Percentiles rank a stretch among this genome's conserved stretches.
Conservation (phyloP, 1,140 invertebrate genomes). For the Penaeus japonicus region DNA sequence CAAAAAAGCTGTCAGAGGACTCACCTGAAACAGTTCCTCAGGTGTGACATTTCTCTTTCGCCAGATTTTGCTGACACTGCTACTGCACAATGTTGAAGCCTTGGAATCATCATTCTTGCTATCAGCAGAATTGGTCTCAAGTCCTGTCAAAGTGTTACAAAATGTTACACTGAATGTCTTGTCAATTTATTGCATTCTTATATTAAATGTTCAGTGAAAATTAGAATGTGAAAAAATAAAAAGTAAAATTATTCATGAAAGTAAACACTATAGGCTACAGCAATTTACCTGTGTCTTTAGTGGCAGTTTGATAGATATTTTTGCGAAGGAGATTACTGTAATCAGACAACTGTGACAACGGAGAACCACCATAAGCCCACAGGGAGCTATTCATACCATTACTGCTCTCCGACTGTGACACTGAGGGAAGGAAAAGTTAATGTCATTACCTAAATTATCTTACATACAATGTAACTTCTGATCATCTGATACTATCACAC, state of each 20-base stretch:
- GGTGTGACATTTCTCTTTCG: constrained; percentile 55
- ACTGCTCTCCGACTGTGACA: constrained; percentile 26
- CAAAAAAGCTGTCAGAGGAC: neutral
- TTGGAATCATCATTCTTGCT: constrained; percentile 48
- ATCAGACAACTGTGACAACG: constrained; percentile 36
- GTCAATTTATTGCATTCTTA: neutral
- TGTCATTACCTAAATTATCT: no score
- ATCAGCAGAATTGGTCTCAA: constrained; percentile 40
- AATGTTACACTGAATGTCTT: neutral
- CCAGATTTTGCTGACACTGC: constrained; percentile 55
- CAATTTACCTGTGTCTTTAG: constrained; percentile 35
- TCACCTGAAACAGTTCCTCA: constrained; percentile 54
- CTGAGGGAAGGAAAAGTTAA: neutral
- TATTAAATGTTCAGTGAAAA: constrained; percentile 1
- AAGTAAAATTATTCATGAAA: neutral
- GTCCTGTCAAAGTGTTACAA: neutral
- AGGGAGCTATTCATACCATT: constrained; percentile 13
- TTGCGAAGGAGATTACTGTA: constrained; percentile 16
- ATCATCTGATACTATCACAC: no score
- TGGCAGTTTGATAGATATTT: constrained; percentile 45
- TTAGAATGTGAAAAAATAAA: neutral
- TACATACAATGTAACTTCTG: no score
- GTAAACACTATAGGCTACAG: neutral
- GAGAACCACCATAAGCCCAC: constrained; percentile 26
- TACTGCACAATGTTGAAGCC: constrained; percentile 9